These are phyloP conservation scores for Phortica magna DNA, from an alignment of 2,888 invertebrate genomes.

Conservation along the genomic window DNA sequence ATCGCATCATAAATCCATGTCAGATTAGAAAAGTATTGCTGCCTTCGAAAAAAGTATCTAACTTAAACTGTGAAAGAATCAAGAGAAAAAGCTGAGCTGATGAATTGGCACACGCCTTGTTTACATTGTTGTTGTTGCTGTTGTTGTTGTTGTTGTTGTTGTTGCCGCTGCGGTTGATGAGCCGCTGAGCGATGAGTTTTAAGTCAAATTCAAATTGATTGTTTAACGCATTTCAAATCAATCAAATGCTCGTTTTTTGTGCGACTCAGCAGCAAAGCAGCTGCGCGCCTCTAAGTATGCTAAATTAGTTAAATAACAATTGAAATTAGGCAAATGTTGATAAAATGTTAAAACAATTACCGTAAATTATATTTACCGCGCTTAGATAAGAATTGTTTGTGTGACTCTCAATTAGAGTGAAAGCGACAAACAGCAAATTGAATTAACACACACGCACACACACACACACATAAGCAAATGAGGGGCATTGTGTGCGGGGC, in stretches of 20 bases:
- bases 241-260: neutral
- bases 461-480: neutral
- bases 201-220: neutral
- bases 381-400: neutral
- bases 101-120: neutral
- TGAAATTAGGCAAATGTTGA: neutral
- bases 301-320: neutral
- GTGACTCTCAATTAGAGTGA: too few relatives aligned
- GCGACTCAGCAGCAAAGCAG: conserved; percentile 33
- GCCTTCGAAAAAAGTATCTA: neutral
- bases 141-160: neutral
- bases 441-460: conserved; percentile 35
- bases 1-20: conserved; percentile 30
- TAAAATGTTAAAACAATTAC: neutral
- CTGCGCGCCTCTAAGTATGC: neutral
- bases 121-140: conserved; percentile 2
- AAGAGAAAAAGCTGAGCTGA: conserved; percentile 3
- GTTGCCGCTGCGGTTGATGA: neutral
- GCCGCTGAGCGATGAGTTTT: conserved; percentile 10
- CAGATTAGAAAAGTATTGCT: conserved; percentile 16
- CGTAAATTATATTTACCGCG: neutral
- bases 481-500: neutral
- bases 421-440: conserved; percentile 35
- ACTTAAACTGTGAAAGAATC: neutral
- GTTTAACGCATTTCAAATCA: conserved; percentile 7